Conservation (phyloP, 2,113 vertebrate genomes). For the Dipodomys merriami region DNA sequence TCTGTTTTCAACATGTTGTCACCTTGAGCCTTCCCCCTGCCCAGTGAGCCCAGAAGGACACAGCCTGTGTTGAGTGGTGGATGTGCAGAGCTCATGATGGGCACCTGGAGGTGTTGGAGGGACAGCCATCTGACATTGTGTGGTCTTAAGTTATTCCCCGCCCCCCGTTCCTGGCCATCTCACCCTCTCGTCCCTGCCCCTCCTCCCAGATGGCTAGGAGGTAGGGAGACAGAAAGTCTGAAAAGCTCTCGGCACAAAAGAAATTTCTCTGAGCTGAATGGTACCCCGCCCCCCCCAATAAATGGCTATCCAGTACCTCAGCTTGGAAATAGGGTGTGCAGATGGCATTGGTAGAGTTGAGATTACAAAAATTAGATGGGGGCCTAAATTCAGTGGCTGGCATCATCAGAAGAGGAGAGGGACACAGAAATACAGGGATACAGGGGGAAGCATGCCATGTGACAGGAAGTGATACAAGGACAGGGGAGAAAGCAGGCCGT, state of each 20-base stretch:
- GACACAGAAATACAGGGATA: not conserved
- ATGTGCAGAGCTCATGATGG: rapidly evolving
- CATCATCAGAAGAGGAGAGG: not conserved
- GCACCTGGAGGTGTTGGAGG: not conserved
- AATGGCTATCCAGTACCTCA: not conserved
- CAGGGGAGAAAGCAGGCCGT: too few species aligned
- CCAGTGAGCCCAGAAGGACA: not conserved
- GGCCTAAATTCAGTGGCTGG: not conserved
- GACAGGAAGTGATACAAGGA: too few species aligned
- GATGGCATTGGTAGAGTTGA: too few species aligned
- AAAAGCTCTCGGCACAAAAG: not conserved
- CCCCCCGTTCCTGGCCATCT: not conserved
- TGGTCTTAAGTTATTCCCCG: too few species aligned
- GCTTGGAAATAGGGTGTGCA: not conserved
- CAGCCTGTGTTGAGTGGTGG: rapidly evolving
- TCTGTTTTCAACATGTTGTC: constrained; percentile 25
- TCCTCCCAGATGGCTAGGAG: not conserved
- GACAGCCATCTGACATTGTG: rapidly evolving
- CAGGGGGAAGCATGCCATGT: rapidly evolving
- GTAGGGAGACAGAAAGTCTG: too few species aligned
- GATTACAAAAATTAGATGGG: not conserved
- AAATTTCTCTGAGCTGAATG: not conserved
- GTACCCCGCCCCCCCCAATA: too few species aligned
- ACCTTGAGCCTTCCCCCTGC: not conserved
- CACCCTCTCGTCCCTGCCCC: not conserved